Evolutionary conservation across 1,140 invertebrate genomes (phyloP), one percentile per base, ranked within the genome.

Genomic region (Camponotus floridanus): DNA sequence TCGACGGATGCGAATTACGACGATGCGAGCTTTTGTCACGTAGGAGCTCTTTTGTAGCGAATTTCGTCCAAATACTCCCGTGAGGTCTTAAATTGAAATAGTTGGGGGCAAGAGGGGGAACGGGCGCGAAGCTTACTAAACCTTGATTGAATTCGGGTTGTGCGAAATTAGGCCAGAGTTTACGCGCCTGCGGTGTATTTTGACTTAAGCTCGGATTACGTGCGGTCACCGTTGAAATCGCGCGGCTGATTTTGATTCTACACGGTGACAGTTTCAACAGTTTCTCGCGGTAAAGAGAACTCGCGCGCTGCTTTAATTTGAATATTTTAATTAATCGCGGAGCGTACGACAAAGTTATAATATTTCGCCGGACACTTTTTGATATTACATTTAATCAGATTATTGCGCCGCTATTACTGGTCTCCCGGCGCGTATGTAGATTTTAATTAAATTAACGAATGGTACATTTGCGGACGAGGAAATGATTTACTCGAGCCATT

Each of bases 141-240:
- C 55, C 45, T 74, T 59, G 79, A 74, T 86, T 83, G 55, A 86
- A 86, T 84, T 86, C 48, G 18, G 57, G 45, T 31, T 70, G 76
- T 26, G 68, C 55, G 13, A 84, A 86, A 84, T 86, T 86, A 74
- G 55, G 59, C 68, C 36, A 45, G 62, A 61, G 79, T 83, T 81
- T 83, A 83, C 79, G 79, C 79, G 51, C 59, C 55, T 83, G 79
- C 39, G 51, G 51, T 74, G n/a, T 61, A 83, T 31, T 62, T 74
- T 26, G 13, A 83, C 55, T 73, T 74, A 74, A 83, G 68, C 26
- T n/a, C 26, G 39, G 68, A 74, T 71, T 80, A 80, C 36, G 48
- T 31, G 65, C 45, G 65, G 48, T 80, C 65, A 80, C 65, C 48
- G n/a, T 80, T 26, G 21, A 4, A 83, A 83, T 73, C 39, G 42